Evolutionary conservation across 2,797 vertebrate genomes (phyloP), one percentile per base, ranked within the genome.

Genomic region (Sebastes vulpes): DNA sequence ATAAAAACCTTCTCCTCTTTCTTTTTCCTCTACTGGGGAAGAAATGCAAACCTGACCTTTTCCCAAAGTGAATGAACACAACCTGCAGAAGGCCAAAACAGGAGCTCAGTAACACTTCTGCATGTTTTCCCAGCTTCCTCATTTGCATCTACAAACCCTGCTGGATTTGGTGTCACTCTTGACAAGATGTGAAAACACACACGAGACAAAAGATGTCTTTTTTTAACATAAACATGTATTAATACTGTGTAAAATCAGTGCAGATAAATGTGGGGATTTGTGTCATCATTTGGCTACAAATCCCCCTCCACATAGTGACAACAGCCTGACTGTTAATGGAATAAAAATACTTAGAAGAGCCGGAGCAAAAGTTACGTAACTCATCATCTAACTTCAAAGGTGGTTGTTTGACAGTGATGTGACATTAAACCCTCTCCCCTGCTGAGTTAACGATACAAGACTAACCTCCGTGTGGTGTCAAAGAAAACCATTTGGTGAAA

Each of bases 141-240:
- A 66, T 92, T 86, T 89, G 67, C 82, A 84, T 86, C 16, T 14
- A 46, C 54, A 82, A 73, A 85, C 86, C 70, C 74, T 18, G 6
- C 11, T 25, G 57, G 72, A 79, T 86, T 69, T 31, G n/a, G 20
- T 28, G 59, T 53, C 72, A 48, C 29, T 81, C 29, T 48, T 26
- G 61, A 82, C 48, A 67, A 53, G 50, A 79, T 65, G 65, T 9
- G 46, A 52, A 73, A 52, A n/a, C n/a, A 38, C 28, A 54, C 18
- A 56, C 0, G n/a, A 46, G 50, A 61, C 29, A 64, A 81, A 72
- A 77, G 65, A 76, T 64, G 67, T 11, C 5, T 20, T 59, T 29
- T 16, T 29, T 75, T 72, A 81, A 82, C 72, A 76, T 63, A 72
- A 78, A 77, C 35, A 65, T 59, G 56, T 23, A 28, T 68, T 8